A percentile compares a stretch with the other conserved stretches of the same genome.
Conservation (phyloP, 2,888 invertebrate genomes). For the Apodemia mormo region DNA sequence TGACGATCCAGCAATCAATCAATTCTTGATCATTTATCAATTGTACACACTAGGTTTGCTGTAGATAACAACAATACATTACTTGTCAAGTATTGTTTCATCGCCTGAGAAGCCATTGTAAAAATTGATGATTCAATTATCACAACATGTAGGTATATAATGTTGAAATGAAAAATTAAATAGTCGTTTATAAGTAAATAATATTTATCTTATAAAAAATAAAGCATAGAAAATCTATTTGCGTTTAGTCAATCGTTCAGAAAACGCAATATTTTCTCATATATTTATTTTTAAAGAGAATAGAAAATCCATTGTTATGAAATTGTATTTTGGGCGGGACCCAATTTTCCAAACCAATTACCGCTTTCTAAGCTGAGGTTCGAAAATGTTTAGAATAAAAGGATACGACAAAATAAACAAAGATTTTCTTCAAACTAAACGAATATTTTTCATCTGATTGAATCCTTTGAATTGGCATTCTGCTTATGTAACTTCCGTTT, state of each 20-base stretch:
- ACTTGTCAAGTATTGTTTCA: too few relatives aligned
- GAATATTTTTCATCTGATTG: neutral
- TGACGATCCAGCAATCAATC: too few relatives aligned
- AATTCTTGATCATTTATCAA: too few relatives aligned
- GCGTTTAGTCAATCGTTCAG: neutral
- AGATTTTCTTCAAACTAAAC: neutral
- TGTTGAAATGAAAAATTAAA: too few relatives aligned
- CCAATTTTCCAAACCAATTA: neutral
- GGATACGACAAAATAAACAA: neutral
- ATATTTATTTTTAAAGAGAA: neutral
- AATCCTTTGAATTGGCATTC: neutral
- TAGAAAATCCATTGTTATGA: neutral
- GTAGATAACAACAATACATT: too few relatives aligned
- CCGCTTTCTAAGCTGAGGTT: neutral
- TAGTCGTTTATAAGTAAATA: too few relatives aligned
- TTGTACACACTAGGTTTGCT: too few relatives aligned
- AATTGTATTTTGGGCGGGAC: conserved; percentile 10
- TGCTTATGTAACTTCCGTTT: neutral
- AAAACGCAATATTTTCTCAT: neutral
- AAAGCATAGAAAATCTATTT: neutral
- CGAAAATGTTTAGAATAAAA: neutral
- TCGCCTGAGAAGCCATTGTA: too few relatives aligned
- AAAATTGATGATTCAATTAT: too few relatives aligned
- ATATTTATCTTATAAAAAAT: too few relatives aligned
- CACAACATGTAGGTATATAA: too few relatives aligned